phyloP scores from a whole-genome alignment of 2,888 invertebrate genomes.

The Cosmia pyralina region DNA sequence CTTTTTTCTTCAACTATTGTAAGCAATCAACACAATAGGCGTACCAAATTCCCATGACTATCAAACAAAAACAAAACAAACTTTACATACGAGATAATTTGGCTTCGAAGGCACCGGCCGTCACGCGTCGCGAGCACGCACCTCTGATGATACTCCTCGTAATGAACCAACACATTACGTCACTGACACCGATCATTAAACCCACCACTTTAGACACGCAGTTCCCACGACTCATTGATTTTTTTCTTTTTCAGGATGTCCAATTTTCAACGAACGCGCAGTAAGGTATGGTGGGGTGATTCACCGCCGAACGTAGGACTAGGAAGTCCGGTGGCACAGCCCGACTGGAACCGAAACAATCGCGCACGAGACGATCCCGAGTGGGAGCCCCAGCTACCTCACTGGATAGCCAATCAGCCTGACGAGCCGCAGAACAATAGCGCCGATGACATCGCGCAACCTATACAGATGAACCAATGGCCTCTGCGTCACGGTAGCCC shows the following conservation, averaged over 20 bases:
- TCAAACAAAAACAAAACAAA: conserved; percentile 76
- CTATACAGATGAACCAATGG: conserved; percentile 84
- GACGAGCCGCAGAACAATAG: conserved; percentile 82
- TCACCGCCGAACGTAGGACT: conserved; percentile 84
- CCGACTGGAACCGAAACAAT: conserved; percentile 79
- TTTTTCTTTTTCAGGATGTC: conserved; percentile 90
- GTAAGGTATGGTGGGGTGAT: conserved; percentile 93
- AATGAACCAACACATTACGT: conserved; percentile 86
- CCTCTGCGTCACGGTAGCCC: conserved; percentile 88
- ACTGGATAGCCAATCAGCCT: conserved; percentile 88
- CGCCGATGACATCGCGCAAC: conserved; percentile 80
- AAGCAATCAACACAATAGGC: conserved; percentile 72
- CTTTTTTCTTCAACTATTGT: conserved; percentile 69
- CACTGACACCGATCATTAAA: conserved; percentile 84
- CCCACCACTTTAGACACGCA: conserved; percentile 72
- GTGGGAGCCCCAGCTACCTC: conserved; percentile 88
- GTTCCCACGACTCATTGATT: conserved; percentile 81
- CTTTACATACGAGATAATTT: conserved; percentile 76
- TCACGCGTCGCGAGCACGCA: conserved; percentile 80
- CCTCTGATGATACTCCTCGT: conserved; percentile 78
- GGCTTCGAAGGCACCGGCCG: conserved; percentile 73
- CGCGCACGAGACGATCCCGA: conserved; percentile 79
- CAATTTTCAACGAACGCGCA: conserved; percentile 92
- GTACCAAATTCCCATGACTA: conserved; percentile 79
- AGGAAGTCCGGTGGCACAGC: conserved; percentile 84